Evolutionary conservation across 35 echinoderm and acorn worm species (phyloP).

Genomic region (Holothuria glaberrima): DNA sequence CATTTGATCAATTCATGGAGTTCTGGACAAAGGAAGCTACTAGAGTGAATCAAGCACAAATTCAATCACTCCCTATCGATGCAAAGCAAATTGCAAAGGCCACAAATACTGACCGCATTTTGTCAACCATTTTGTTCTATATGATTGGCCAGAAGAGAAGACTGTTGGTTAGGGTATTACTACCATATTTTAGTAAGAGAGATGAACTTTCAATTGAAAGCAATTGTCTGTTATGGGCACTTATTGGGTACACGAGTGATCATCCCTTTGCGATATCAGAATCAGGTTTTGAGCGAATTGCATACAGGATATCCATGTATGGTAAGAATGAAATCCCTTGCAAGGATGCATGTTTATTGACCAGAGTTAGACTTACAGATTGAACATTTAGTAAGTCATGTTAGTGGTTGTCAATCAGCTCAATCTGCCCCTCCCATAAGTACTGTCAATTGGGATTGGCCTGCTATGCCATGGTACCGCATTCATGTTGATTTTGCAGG

Average conservation of each 20-base stretch:
- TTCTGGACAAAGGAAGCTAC: slow-evolving; percentile 53
- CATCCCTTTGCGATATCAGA: not conserved
- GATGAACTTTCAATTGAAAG: slow-evolving; percentile 51
- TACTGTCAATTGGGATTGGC: slow-evolving; percentile 1
- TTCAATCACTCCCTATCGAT: slow-evolving; percentile 47
- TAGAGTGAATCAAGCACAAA: slow-evolving; percentile 33
- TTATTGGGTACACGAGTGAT: slow-evolving; percentile 27
- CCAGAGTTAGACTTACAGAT: slow-evolving; percentile 24
- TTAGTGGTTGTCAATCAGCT: not conserved
- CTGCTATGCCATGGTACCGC: slow-evolving; percentile 4
- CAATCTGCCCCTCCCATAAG: not conserved
- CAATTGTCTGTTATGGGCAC: slow-evolving; percentile 20
- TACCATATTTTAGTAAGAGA: not conserved
- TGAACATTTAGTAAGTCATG: not conserved
- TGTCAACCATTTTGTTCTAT: slow-evolving; percentile 8
- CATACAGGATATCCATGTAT: slow-evolving; percentile 14
- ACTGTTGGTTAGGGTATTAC: slow-evolving; percentile 14
- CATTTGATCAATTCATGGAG: not conserved
- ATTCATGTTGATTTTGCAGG: slow-evolving; percentile 21
- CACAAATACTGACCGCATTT: slow-evolving; percentile 36
- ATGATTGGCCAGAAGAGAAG: slow-evolving; percentile 52
- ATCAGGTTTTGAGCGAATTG: not conserved
- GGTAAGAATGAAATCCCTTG: slow-evolving; percentile 33
- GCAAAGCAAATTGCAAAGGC: slow-evolving; percentile 19
- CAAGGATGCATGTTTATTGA: slow-evolving; percentile 41